Base-by-base conservation (phyloP, 2,888 invertebrate species). In the Lasioglossum figueresi region DNA sequence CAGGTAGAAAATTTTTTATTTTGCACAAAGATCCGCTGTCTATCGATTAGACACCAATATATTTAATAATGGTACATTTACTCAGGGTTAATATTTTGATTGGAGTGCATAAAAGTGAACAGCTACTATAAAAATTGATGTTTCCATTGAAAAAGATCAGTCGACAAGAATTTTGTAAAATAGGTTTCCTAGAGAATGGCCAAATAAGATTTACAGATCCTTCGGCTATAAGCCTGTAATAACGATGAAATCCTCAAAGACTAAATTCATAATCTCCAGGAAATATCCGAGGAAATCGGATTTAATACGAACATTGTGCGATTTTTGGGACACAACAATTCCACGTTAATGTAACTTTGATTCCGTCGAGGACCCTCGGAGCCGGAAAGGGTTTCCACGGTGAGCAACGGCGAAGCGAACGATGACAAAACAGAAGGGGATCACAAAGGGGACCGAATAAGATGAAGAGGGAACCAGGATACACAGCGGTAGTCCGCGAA, bases 381-480 rank as follows among this genome's bases (percentile, higher is more conserved):
- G 56, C 12, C n/a, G 12, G 48, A 19, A 66, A 56, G 19, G 52
- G 27, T 37, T 48, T n/a, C 34, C 10, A 68, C 10, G 40, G 37
- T n/a, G 27, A 70, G n/a, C 10, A 77, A 48, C 68, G 23, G 48
- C 23, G 37, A 27, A 40, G n/a, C 63, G 68, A 45, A 43, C 66
- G 68, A 66, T 27, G 76, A 52, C 68, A 45, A 78, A 78, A 43
- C 78, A n/a, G 71, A 12, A 31, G 52, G 37, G 68, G 8, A 77
- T 14, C 68, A 34, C 68, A 76, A 84, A 73, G 52, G 79, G 48
- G 45, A 27, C n/a, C n/a, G 83, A 56, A 78, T n/a, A 75, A 79
- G 75, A 59, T 48, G 84, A 48, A 82, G 72, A 84, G 77, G 71
- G 87, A 48, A 80, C 76, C 81, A 80, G 76, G 76, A 81, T 83